Conservation (phyloP, 2,113 vertebrate genomes). For the Rhynchopsitta pachyrhyncha region DNA sequence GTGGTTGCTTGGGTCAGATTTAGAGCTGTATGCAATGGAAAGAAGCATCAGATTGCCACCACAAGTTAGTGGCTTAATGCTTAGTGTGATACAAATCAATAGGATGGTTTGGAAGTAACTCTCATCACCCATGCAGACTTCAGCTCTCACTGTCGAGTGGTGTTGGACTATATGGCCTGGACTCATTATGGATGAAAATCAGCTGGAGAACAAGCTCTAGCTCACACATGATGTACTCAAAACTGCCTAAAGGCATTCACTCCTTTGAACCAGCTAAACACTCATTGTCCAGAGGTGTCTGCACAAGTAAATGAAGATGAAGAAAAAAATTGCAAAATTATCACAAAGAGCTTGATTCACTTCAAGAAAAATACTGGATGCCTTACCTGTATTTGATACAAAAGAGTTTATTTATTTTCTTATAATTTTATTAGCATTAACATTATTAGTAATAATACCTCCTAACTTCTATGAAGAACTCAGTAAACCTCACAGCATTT, state of each 20-base stretch:
- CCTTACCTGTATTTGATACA: rapidly evolving
- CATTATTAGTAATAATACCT: background rate
- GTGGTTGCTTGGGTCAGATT: background rate
- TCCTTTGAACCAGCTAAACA: background rate
- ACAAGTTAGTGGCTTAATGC: background rate
- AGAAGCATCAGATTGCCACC: background rate
- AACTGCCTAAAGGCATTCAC: background rate
- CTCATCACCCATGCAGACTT: background rate
- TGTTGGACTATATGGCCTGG: background rate
- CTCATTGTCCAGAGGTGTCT: background rate
- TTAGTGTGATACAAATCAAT: background rate
- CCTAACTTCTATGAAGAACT: background rate
- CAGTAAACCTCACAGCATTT: background rate
- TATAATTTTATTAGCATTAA: background rate
- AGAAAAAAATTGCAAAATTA: background rate
- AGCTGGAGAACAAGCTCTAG: background rate
- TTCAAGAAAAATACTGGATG: background rate
- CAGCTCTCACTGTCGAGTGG: background rate
- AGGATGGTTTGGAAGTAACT: background rate
- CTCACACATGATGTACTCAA: background rate
- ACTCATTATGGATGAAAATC: background rate
- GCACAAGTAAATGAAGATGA: background rate
- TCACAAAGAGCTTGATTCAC: background rate
- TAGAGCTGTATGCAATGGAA: background rate
- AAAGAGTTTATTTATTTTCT: background rate